Conservation (phyloP, 1,140 invertebrate genomes). For the Agrilus planipennis region DNA sequence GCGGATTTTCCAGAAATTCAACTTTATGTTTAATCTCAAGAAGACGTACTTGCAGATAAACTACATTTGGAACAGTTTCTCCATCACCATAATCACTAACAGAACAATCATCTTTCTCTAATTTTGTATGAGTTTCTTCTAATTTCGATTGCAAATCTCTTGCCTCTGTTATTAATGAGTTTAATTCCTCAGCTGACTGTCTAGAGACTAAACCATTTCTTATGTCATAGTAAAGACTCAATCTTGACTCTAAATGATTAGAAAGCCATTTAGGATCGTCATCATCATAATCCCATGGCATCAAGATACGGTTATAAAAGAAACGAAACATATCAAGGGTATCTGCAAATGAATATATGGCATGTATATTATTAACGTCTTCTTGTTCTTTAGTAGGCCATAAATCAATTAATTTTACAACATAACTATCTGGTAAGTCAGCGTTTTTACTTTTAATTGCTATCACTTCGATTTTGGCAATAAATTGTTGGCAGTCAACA, state of each 20-base stretch:
- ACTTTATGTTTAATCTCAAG: constrained; percentile 48
- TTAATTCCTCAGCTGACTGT: constrained; percentile 41
- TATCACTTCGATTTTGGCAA: constrained; percentile 38
- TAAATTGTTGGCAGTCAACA: constrained; percentile 37
- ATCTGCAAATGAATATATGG: constrained; percentile 36
- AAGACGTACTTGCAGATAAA: constrained; percentile 43
- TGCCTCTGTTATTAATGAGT: constrained; percentile 41
- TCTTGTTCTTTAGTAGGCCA: constrained; percentile 45
- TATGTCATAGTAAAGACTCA: constrained; percentile 47
- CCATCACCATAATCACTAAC: constrained; percentile 18
- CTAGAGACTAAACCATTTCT: constrained; percentile 38
- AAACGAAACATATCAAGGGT: constrained; percentile 44
- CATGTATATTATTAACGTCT: constrained; percentile 35
- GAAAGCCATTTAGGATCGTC: constrained; percentile 43
- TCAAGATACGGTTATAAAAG: constrained; percentile 47
- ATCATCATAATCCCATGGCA: constrained; percentile 51
- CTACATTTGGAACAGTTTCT: constrained; percentile 34
- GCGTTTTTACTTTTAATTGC: constrained; percentile 50
- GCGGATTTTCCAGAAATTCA: constrained; percentile 46
- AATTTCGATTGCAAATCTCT: constrained; percentile 39
- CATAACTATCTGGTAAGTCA: constrained; percentile 42
- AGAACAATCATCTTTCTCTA: constrained; percentile 35
- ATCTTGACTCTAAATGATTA: constrained; percentile 41
- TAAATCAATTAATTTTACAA: constrained; percentile 42
- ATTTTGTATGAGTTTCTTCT: constrained; percentile 31